Evolutionary conservation across 2,888 invertebrate species (phyloP).

Genomic region (Caenorhabditis afra): DNA sequence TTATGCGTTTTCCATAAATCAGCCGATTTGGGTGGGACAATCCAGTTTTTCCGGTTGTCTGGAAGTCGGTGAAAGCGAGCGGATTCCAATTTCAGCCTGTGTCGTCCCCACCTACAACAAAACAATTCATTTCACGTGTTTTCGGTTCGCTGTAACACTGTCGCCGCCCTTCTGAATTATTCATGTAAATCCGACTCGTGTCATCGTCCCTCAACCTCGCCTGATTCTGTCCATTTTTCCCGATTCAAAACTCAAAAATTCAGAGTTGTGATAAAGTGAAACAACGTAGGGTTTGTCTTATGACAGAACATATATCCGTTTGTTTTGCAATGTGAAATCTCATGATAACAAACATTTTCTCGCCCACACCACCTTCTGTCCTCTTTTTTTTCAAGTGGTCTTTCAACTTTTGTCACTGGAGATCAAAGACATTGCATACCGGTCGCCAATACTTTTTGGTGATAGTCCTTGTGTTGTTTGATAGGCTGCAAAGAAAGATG

Average conservation of each 20-base stretch:
- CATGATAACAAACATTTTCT: constrained; percentile 10
- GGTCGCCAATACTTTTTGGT: constrained; percentile 37
- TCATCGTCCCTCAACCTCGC: neutral
- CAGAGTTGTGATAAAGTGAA: too few species aligned
- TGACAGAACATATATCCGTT: constrained; percentile 15
- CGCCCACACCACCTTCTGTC: constrained; percentile 12
- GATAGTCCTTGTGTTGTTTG: constrained; percentile 12
- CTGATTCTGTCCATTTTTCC: constrained; percentile 3
- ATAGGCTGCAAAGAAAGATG: constrained; percentile 23
- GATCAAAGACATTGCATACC: constrained; percentile 34
- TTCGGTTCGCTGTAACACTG: constrained; percentile 30
- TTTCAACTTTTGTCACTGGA: constrained; percentile 45
- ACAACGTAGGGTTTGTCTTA: neutral
- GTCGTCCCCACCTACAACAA: constrained; percentile 10
- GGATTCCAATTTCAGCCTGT: constrained; percentile 3
- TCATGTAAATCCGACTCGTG: constrained; percentile 44
- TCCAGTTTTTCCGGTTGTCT: constrained; percentile 13
- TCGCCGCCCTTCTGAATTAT: constrained; percentile 40
- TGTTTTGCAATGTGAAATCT: constrained; percentile 7
- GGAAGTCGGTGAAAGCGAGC: too few species aligned
- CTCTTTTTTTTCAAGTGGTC: constrained; percentile 19
- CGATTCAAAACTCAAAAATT: neutral
- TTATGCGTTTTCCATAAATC: too few species aligned
- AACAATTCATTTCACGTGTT: constrained; percentile 40
- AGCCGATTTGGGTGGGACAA: neutral